A percentile compares a stretch with the other conserved stretches of the same genome.
Evolutionary conservation across 2,888 invertebrate species (phyloP).

Genomic region (Hartigia nigra): DNA sequence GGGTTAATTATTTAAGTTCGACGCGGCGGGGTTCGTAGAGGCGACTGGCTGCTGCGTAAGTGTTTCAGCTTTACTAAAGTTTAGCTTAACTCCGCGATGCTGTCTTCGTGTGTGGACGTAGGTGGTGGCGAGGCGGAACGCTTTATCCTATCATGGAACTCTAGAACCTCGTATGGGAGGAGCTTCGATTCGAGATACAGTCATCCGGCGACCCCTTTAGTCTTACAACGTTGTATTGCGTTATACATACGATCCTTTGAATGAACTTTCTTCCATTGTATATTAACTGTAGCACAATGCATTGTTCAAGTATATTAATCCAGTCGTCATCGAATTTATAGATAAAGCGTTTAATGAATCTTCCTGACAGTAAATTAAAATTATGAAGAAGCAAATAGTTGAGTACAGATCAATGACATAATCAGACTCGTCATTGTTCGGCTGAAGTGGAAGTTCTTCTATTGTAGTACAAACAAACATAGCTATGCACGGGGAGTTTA

Average conservation of each 20-base stretch:
- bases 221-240: not conserved
- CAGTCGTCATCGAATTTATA: not conserved
- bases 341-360: not conserved
- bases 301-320: not conserved
- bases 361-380: not conserved
- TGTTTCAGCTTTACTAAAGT: constrained; percentile 54
- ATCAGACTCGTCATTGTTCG: not conserved
- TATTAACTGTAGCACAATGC: not conserved
- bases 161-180: not conserved
- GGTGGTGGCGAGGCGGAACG: constrained; percentile 9
- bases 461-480: not conserved
- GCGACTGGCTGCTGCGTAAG: constrained; percentile 32
- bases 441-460: not conserved
- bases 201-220: not conserved
- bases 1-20: constrained; percentile 24
- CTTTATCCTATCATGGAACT: constrained; percentile 1
- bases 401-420: not conserved
- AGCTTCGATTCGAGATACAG: not conserved
- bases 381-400: not conserved
- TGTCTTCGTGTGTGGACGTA: constrained; percentile 1
- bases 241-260: not conserved
- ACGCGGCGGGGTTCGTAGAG: constrained; percentile 23
- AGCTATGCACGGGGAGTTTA: not conserved
- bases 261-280: not conserved
- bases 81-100: constrained; percentile 10